Evolutionary conservation across 2,888 invertebrate genomes (phyloP), one percentile per base, ranked within the genome.

Genomic region (Cosmia trapezina): DNA sequence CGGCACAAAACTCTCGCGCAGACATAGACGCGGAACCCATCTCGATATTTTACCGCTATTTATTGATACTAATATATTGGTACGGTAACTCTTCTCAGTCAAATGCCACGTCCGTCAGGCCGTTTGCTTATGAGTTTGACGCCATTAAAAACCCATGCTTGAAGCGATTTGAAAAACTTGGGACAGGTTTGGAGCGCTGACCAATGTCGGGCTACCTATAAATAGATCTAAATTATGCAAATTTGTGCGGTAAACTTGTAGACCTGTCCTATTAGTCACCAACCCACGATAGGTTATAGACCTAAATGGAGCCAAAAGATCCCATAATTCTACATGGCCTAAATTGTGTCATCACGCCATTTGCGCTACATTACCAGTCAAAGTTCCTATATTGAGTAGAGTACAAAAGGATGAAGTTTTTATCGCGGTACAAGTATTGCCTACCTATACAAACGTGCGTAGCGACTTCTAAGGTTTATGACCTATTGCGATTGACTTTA

Each of bases 391-490:
- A 71, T 65, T 65, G 56, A 12, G 49, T 47, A 17, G 14, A 41
- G 19, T 77, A 71, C 22, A 62, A 71, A 65, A 53, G 41, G 63
- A 60, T 66, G 33, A 19, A 70, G 47, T 77, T 76, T 76, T 63
- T 77, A 49, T 63, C 22, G 70, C 9, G 7, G 19, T 57, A 57
- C 33, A 54, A 49, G 75, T 54, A 33, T 37, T 69, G 57, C 66
- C 33, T 68, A n/a, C 51, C 73, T 54, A 62, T 49, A 72, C 22
- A 54, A 65, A 64, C 53, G 56, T 62, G 47, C 51, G 51, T 65
- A 68, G 66, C 41, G 45, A 73, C 73, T 56, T 64, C 54, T 71
- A 76, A 65, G 62, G 76, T 80, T 76, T 80, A 76, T 72, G 71
- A 76, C 81, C 64, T 72, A 69, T 66, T 69, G 69, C 71, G n/a